Evolutionary conservation across 2,113 vertebrate species (phyloP).

Genomic region (Platysternon megacephalum): DNA sequence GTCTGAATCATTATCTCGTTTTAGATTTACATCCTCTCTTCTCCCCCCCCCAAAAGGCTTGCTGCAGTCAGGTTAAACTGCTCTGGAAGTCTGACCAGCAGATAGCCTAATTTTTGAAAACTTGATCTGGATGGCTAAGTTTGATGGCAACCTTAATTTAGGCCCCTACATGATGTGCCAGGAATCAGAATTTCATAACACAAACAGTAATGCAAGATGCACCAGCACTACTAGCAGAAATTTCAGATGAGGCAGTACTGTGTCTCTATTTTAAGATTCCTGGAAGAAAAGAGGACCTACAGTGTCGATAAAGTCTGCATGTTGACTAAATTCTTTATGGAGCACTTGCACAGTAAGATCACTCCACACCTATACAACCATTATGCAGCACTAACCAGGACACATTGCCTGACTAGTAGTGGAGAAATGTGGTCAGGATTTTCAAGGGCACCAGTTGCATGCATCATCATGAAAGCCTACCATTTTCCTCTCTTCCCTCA

Average conservation of each 20-base stretch:
- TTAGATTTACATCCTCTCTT: rapidly evolving
- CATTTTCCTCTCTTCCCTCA: not conserved
- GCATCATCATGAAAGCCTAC: rapidly evolving
- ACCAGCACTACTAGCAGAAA: rapidly evolving
- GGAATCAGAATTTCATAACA: not conserved
- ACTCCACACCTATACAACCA: not conserved
- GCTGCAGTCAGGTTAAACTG: not conserved
- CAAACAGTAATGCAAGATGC: not conserved
- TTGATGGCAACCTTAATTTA: not conserved
- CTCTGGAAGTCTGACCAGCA: not conserved
- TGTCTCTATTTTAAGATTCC: not conserved
- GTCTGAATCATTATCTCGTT: rapidly evolving
- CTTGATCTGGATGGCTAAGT: not conserved
- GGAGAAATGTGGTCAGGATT: rapidly evolving
- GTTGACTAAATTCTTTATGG: not conserved
- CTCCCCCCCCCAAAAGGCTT: rapidly evolving
- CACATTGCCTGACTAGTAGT: rapidly evolving
- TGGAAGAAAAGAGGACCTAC: rapidly evolving
- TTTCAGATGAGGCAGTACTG: rapidly evolving
- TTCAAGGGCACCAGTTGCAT: rapidly evolving
- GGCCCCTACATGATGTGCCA: rapidly evolving
- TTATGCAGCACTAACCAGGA: not conserved
- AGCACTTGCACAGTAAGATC: rapidly evolving
- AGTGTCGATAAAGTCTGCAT: rapidly evolving
- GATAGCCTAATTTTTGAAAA: not conserved